phyloP scores from a whole-genome alignment of 2,888 invertebrate species.

The Falcaria lacertinaria region DNA sequence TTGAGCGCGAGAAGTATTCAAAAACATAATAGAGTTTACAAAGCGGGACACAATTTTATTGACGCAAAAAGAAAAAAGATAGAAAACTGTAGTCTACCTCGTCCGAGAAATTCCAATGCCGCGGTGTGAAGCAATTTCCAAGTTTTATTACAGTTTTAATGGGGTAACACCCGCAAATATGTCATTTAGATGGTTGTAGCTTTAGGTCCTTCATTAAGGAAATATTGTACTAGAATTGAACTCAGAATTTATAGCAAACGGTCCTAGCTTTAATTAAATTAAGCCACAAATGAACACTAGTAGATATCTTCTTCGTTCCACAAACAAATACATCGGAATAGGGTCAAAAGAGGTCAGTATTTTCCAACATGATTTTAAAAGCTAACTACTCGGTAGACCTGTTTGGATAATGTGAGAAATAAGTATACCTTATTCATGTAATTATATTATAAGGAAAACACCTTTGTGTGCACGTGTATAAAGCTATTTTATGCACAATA shows the following conservation, averaged over 20 bases:
- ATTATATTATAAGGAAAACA: too few species aligned
- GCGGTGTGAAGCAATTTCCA: constrained; percentile 1
- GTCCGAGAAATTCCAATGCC: neutral
- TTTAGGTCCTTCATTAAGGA: neutral
- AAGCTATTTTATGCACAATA: too few species aligned
- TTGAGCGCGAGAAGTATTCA: neutral
- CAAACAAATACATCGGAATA: too few species aligned
- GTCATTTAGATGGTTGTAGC: neutral
- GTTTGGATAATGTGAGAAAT: too few species aligned
- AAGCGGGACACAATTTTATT: neutral
- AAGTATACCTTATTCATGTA: too few species aligned
- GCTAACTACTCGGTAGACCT: too few species aligned
- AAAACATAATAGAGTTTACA: neutral
- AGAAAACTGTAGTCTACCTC: neutral
- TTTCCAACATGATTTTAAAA: too few species aligned
- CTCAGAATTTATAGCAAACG: neutral
- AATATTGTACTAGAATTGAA: neutral
- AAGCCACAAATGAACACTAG: too few species aligned
- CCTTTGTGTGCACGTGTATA: too few species aligned
- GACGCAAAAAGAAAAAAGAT: neutral
- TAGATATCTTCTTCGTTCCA: too few species aligned
- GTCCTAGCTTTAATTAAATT: too few species aligned
- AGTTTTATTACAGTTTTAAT: constrained; percentile 3
- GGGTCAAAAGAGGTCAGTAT: too few species aligned
- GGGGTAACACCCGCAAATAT: constrained; percentile 2